These are phyloP conservation scores for Holacanthella duospinosa DNA, from an alignment of 2,888 invertebrate species.

Conservation along the genomic window DNA sequence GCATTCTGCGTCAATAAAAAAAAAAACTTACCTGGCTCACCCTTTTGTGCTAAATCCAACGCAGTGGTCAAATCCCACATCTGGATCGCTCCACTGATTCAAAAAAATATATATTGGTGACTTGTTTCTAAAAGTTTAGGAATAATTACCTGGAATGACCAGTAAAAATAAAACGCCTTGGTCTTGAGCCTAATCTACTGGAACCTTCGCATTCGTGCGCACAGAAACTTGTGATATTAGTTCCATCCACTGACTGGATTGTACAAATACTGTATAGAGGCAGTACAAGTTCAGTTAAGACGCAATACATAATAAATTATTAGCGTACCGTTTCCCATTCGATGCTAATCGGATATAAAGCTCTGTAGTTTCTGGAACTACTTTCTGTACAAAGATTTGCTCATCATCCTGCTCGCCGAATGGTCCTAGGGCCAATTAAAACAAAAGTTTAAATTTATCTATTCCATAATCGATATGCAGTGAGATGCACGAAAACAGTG, in stretches of 20 bases:
- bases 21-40: conserved; percentile 44
- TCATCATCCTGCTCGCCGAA: conserved; percentile 97
- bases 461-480: too few species aligned
- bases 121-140: neutral
- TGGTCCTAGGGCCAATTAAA: conserved; percentile 58
- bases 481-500: too few species aligned
- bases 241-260: conserved; percentile 86
- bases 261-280: conserved; percentile 80
- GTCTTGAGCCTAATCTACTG: conserved; percentile 77
- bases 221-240: conserved; percentile 86
- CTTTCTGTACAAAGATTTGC: conserved; percentile 95
- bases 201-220: conserved; percentile 97
- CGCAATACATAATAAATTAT: neutral
- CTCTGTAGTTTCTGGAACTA: conserved; percentile 92
- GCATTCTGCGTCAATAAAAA: neutral
- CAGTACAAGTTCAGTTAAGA: neutral
- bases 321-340: conserved; percentile 69
- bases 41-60: conserved; percentile 58
- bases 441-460: conserved; percentile 5
- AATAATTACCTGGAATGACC: conserved; percentile 55
- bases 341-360: conserved; percentile 88
- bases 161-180: conserved; percentile 77
- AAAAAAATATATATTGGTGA: neutral
- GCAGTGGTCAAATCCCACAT: conserved; percentile 99
- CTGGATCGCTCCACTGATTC: conserved; percentile 71